Percentiles rank a stretch among this genome's conserved stretches.
phyloP scores from a whole-genome alignment of 2,888 invertebrate genomes.

The Elysia crispata region DNA sequence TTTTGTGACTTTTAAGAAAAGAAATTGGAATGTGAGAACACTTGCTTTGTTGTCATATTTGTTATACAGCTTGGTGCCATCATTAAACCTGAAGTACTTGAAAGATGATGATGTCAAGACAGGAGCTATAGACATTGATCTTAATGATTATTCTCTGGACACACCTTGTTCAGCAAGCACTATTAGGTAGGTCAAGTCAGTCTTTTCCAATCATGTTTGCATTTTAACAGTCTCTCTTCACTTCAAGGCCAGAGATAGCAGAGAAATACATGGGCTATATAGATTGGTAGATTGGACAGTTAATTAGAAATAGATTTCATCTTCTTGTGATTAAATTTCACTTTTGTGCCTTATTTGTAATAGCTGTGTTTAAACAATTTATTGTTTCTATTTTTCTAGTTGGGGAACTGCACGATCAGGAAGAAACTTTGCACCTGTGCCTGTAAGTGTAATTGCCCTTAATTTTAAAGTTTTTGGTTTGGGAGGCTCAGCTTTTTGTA shows the following conservation, averaged over 20 bases:
- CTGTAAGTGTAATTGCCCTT: constrained; percentile 40
- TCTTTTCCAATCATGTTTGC: neutral
- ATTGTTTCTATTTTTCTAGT: constrained; percentile 53
- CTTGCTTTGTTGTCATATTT: neutral
- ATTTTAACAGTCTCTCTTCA: neutral
- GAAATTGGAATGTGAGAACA: neutral
- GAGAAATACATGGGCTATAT: no score
- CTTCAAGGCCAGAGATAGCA: no score
- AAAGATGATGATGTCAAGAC: constrained; percentile 60
- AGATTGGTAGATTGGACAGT: no score
- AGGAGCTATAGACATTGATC: constrained; percentile 57
- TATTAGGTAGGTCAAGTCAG: constrained; percentile 58
- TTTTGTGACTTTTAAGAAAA: neutral
- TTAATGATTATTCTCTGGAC: constrained; percentile 63
- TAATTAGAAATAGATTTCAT: no score
- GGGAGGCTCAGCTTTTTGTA: no score
- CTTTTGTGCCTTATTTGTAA: no score
- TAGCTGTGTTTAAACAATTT: no score
- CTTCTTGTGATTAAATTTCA: no score
- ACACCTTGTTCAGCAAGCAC: constrained; percentile 63
- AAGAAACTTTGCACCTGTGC: neutral
- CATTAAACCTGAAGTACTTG: constrained; percentile 65
- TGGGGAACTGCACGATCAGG: constrained; percentile 59
- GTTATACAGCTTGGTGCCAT: constrained; percentile 56
- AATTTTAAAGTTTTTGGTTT: neutral